Evolutionary conservation across 2,113 vertebrate species (phyloP).

Genomic region (Corapipo altera): DNA sequence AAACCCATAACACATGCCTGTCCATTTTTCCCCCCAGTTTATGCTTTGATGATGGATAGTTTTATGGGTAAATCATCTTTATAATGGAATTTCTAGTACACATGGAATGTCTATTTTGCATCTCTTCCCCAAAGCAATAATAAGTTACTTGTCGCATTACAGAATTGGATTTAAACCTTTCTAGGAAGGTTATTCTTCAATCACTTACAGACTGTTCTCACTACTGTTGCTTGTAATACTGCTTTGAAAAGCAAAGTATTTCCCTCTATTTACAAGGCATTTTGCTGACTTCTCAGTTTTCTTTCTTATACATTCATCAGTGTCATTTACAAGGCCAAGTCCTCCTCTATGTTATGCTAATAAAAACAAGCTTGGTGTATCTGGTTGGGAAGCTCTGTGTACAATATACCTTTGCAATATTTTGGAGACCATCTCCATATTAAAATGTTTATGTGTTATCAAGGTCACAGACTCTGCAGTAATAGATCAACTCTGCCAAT

Average conservation of each 20-base stretch:
- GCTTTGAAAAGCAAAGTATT: background rate
- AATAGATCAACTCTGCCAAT: background rate
- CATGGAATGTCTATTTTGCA: background rate
- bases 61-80: background rate
- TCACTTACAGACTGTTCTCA: accelerated
- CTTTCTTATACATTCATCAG: background rate
- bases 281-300: background rate
- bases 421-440: background rate
- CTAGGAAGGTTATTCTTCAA: background rate
- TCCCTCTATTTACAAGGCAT: background rate
- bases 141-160: background rate
- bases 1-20: accelerated
- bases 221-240: background rate
- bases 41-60: background rate
- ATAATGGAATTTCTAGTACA: background rate
- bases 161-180: background rate
- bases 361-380: background rate
- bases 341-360: background rate
- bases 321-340: background rate
- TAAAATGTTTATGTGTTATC: background rate
- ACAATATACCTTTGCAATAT: background rate
- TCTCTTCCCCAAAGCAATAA: background rate
- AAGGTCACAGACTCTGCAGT: background rate
- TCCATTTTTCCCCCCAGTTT: background rate
- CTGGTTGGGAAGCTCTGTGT: background rate